These are phyloP conservation scores for Tortricodes alternella DNA, from an alignment of 2,888 invertebrate species.

Conservation along the genomic window DNA sequence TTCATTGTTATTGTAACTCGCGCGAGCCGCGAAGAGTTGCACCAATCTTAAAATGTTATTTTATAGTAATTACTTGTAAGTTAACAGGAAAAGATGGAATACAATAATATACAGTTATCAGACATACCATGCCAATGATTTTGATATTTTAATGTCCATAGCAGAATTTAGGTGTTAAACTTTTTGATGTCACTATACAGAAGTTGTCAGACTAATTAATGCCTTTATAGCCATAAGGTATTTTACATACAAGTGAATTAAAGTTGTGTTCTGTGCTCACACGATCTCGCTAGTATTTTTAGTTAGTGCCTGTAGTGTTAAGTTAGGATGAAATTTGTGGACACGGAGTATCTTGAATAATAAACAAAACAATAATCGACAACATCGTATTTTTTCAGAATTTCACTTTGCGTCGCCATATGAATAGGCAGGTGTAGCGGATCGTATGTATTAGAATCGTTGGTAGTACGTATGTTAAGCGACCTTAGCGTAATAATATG, in stretches of 20 bases:
- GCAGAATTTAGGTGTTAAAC: conserved; percentile 51
- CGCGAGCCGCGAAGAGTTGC: background rate
- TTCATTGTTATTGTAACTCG: background rate
- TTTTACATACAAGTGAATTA: conserved; percentile 55
- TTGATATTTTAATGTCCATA: conserved; percentile 47
- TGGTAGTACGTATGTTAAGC: conserved; percentile 48
- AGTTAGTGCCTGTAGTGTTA: conserved; percentile 78
- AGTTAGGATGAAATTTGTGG: conserved; percentile 70
- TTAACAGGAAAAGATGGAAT: conserved; percentile 11
- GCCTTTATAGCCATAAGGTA: conserved; percentile 75
- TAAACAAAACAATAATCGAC: conserved; percentile 34
- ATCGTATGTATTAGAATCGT: conserved; percentile 50
- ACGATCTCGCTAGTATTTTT: conserved; percentile 81
- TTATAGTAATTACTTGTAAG: conserved; percentile 3
- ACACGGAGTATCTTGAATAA: conserved; percentile 49
- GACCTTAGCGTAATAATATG: conserved; percentile 49
- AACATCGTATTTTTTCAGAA: conserved; percentile 49
- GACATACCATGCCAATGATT: conserved; percentile 47
- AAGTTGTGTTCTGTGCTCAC: conserved; percentile 80
- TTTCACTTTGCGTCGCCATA: conserved; percentile 46
- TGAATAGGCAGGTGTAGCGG: conserved; percentile 46
- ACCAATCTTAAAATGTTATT: conserved; percentile 1
- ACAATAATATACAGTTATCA: conserved; percentile 36
- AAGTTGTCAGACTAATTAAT: conserved; percentile 59
- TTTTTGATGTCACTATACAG: conserved; percentile 68